Conservation (phyloP, 2,113 vertebrate genomes). For the Meriones unguiculatus region DNA sequence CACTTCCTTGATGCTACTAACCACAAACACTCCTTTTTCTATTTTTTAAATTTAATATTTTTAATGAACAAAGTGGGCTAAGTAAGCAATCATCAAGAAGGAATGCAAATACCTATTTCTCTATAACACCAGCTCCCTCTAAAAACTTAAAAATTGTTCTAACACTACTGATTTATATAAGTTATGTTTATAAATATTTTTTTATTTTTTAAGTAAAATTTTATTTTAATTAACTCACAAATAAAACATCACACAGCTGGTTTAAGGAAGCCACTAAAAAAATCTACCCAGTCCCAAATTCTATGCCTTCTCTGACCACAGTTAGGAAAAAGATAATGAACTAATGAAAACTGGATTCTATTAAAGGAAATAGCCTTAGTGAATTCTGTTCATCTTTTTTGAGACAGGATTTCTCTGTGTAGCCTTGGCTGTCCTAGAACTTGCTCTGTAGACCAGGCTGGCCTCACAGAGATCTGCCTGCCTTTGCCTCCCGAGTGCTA, state of each 20-base stretch:
- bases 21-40: neutral
- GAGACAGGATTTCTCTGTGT: no score
- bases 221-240: neutral
- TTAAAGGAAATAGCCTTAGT: neutral
- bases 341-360: neutral
- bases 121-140: neutral
- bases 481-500: no score
- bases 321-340: slow-evolving; percentile 24
- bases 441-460: no score
- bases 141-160: neutral
- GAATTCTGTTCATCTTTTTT: neutral
- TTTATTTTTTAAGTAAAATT: neutral
- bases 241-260: neutral
- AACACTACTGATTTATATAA: neutral
- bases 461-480: no score
- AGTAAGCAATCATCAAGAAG: slow-evolving; percentile 3
- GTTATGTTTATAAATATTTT: neutral
- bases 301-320: neutral
- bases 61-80: neutral
- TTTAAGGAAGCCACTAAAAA: neutral
- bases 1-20: neutral
- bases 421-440: no score
- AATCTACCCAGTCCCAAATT: neutral
- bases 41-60: neutral
- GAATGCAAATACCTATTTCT: neutral